phyloP scores from a whole-genome alignment of 1,140 invertebrate genomes.

The Aporrectodea caliginosa region DNA sequence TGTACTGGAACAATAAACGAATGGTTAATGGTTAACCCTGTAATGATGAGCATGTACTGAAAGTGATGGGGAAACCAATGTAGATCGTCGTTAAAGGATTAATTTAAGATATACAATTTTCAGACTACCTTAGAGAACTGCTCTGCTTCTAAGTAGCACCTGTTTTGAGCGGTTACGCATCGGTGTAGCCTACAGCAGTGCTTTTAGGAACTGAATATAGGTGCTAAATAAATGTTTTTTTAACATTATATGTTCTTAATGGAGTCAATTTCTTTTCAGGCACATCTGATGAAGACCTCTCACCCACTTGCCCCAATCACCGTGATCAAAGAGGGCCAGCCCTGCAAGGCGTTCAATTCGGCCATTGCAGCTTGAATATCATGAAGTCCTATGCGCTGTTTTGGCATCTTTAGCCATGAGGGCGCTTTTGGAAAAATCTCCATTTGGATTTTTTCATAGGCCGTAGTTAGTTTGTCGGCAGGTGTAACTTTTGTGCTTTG shows the following conservation, averaged over 20 bases:
- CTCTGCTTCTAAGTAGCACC: neutral
- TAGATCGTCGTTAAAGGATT: no score
- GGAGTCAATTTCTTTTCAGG: neutral
- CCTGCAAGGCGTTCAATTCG: slow-evolving; percentile 5
- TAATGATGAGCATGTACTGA: no score
- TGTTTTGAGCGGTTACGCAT: neutral
- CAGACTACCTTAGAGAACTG: no score
- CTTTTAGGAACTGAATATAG: neutral
- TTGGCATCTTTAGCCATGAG: no score
- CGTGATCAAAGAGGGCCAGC: slow-evolving; percentile 20
- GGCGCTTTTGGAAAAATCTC: no score
- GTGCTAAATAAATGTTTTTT: neutral
- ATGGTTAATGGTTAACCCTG: neutral
- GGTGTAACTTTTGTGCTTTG: no score
- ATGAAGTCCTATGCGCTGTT: no score
- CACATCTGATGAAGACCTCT: slow-evolving; percentile 19
- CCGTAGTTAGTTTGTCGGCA: no score
- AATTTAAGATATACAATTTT: neutral
- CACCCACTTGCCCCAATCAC: neutral
- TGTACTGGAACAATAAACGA: no score
- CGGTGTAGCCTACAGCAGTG: neutral
- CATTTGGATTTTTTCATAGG: no score
- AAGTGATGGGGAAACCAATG: no score
- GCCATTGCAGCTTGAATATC: slow-evolving; percentile 7
- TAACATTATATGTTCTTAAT: neutral